phyloP scores from a whole-genome alignment of 1,140 invertebrate species.

The Zaprionus lachaisei region DNA sequence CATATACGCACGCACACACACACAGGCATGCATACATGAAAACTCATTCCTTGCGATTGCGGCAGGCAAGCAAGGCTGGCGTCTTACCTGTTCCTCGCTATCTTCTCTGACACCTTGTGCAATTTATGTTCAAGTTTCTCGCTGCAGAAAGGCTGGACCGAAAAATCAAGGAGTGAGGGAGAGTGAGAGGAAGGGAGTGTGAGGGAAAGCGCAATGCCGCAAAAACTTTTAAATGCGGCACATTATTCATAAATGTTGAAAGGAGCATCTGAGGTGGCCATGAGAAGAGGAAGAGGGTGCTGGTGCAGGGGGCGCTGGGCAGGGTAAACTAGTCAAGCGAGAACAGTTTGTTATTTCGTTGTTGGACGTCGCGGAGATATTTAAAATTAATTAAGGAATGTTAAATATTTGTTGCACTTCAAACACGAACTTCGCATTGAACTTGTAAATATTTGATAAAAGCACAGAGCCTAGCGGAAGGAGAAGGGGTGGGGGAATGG shows the following conservation, averaged over 20 bases:
- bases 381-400: slow-evolving; percentile 78
- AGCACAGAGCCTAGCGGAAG: slow-evolving; percentile 19
- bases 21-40: background rate
- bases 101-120: slow-evolving; percentile 75
- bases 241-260: slow-evolving; percentile 74
- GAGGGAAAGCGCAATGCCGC: slow-evolving; percentile 31
- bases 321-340: slow-evolving; percentile 1
- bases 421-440: slow-evolving; percentile 75
- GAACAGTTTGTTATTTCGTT: slow-evolving; percentile 38
- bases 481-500: background rate
- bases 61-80: slow-evolving; percentile 15
- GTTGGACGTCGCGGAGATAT: slow-evolving; percentile 41
- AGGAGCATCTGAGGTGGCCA: slow-evolving; percentile 2
- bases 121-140: slow-evolving; percentile 73
- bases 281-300: background rate
- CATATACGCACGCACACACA: background rate
- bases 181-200: background rate
- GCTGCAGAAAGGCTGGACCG: slow-evolving; percentile 39
- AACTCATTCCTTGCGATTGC: slow-evolving; percentile 34
- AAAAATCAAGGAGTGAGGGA: slow-evolving; percentile 44
- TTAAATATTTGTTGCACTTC: slow-evolving; percentile 77
- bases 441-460: slow-evolving; percentile 73
- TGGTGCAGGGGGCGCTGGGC: background rate
- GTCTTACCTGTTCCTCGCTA: slow-evolving; percentile 52
- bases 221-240: slow-evolving; percentile 79